Evolutionary conservation across 1,140 invertebrate genomes (phyloP), one percentile per base, ranked within the genome.

Genomic region (Hyphantria cunea): DNA sequence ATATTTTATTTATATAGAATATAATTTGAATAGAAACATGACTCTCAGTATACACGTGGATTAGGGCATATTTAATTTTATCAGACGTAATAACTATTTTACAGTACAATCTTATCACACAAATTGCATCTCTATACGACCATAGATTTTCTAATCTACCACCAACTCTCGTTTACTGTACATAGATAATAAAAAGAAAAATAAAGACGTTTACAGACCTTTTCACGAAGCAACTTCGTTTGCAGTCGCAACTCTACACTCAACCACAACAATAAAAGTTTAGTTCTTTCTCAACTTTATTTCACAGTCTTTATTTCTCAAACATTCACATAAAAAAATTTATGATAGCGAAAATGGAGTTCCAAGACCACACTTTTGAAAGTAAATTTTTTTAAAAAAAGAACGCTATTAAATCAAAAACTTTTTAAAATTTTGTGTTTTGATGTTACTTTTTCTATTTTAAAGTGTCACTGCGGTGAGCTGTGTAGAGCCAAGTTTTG

Each of bases 181-280:
- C 9, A 33, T 1, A 34, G 0, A 10, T 55, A 12, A 8, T 0
- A n/a, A 9, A 47, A n/a, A 56, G 14, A 17, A 45, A 10, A 10
- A 39, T 37, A 31, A 45, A 54, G 12, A 42, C 14, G 10, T 42
- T 44, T 13, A 56, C 53, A 56, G 34, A 56, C 53, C 53, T 56
- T 56, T 44, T 56, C 11, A 47, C 42, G 53, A 47, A 41, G 53
- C 42, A 39, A 15, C 42, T 47, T 34, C 10, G 39, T 25, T 25
- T 25, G 17, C 17, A 25, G 17, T 25, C 17, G 17, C 53, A 56
- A 17, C 41, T 14, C 31, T 45, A 56, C 53, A 56, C 53, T 45
- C 53, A 31, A 14, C 45, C 45, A 56, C 42, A 55, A 55, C 39
- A 44, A 55, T 10, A 33, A 44, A 55, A 15, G 17, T 55, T 55